phyloP scores from a whole-genome alignment of 2,888 invertebrate species.

The Coelopa pilipes region DNA sequence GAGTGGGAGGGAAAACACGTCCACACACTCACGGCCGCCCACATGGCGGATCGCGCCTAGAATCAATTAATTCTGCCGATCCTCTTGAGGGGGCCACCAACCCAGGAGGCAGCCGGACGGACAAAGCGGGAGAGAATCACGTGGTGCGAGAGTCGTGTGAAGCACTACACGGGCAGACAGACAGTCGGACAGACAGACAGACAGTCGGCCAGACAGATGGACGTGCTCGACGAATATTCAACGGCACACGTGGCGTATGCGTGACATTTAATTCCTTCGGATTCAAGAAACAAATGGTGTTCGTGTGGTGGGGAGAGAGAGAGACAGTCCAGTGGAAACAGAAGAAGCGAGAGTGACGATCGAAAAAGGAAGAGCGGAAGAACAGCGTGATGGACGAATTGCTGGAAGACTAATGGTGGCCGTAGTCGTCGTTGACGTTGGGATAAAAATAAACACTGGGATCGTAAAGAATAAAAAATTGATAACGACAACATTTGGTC shows the following conservation, averaged over 20 bases:
- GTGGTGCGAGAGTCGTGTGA: neutral
- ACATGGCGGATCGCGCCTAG: neutral
- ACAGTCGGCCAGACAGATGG: neutral
- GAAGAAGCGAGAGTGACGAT: too few species aligned
- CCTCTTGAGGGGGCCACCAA: neutral
- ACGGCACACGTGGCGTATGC: slow-evolving; percentile 12
- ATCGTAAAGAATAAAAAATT: too few species aligned
- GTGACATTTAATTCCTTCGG: neutral
- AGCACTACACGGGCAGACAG: neutral
- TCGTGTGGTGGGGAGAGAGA: too few species aligned
- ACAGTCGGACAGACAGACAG: neutral
- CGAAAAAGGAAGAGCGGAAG: too few species aligned
- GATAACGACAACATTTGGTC: too few species aligned
- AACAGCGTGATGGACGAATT: too few species aligned
- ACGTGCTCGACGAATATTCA: slow-evolving; percentile 1
- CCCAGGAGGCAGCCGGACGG: neutral
- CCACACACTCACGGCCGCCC: neutral
- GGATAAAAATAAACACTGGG: too few species aligned
- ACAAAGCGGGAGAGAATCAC: too few species aligned
- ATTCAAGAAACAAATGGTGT: too few species aligned
- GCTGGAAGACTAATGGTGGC: too few species aligned
- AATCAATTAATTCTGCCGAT: slow-evolving; percentile 15
- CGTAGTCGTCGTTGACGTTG: too few species aligned
- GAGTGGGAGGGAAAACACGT: neutral
- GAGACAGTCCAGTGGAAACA: too few species aligned